Evolutionary conservation across 2,888 invertebrate genomes (phyloP), one percentile per base, ranked within the genome.

Genomic region (Macaria liturata): DNA sequence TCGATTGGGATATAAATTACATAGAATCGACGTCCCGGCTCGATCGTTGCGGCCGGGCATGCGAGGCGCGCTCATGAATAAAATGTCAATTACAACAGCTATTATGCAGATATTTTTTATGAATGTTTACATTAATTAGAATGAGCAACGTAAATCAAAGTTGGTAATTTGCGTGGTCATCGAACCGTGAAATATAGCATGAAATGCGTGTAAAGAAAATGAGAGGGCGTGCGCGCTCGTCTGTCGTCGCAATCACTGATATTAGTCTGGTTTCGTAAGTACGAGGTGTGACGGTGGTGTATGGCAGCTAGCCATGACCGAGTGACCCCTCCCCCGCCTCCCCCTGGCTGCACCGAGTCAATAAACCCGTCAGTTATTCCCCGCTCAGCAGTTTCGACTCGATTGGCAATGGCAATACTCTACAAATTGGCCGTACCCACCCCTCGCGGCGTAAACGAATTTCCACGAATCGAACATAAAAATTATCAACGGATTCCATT

Each of bases 1-100:
- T 67, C 60, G 65, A 73, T 70, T 75, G 70, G 51, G 55, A 59
- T 67, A 63, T 72, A 70, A 70, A 70, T 74, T 69, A 76, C 68
- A 58, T 49, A 57, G 55, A 61, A 47, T 43, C 47, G 50, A 62
- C 62, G 66, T 66, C 68, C 62, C 63, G 65, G 50, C 54, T 67
- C 37, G 32, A 50, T 69, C 54, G 46, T 66, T 62, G 54, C 51
- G 46, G 61, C 45, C 52, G 39, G 56, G 40, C 48, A 47, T 54
- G 57, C 50, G 32, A 4, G 9, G 42, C 34, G 42, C 42, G 42
- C 54, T 57, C 49, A 55, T 52, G 54, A 60, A 54, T 61, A 57
- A 50, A 30, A 34, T 43, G 48, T 50, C 54, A 61, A 59, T 50
- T 58, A 50, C 9, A 9, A 32, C n/a, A n/a, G n/a, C 32, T 49